Base-by-base conservation (phyloP, 2,888 invertebrate genomes). In the Brenthis daphne region DNA sequence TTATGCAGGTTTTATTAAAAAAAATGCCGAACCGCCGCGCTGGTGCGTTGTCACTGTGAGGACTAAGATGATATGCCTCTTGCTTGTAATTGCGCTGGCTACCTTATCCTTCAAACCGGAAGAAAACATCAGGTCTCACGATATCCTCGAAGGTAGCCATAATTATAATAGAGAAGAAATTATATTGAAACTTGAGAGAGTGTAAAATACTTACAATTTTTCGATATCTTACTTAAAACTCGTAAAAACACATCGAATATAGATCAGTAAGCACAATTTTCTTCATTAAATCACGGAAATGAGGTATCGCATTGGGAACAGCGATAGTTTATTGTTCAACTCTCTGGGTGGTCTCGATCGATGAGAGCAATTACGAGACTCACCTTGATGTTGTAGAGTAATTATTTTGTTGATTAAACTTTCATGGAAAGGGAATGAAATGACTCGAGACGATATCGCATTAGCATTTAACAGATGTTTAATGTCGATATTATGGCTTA, bases 301-400 rank as follows among this genome's bases (percentile, higher is more conserved):
- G 2, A 60, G 2, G 20, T 58, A 58, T 61, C 64, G 20, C n/a
- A 61, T 33, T 55, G 24, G 24, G 47, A 54, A 55, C 24, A 47
- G 29, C 33, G 16, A 57, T 24, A 51, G 51, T 56, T 56, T 58
- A 53, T 58, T 67, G 48, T 55, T 37, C 50, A n/a, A 33, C 57
- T 24, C 12, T 20, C 64, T 64, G 58, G 69, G 71, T 71, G 71
- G 71, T 71, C 69, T 69, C 57, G 37, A 60, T 70, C 70, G 64
- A 67, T 64, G 56, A 37, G 64, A 60, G 66, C 66, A 66, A 67
- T 71, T 67, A 71, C 54, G 37, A 68, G 33, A 50, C 60, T 60
- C 63, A 69, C 64, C 66, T 69, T 63, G 56, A 56, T 54, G 61
- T 64, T 43, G 29, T 29, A 33, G 50, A 51, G 67, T 50, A 67